Evolutionary conservation across 1,140 invertebrate genomes (phyloP), one percentile per base, ranked within the genome.

Genomic region (Zaprionus ghesquierei): DNA sequence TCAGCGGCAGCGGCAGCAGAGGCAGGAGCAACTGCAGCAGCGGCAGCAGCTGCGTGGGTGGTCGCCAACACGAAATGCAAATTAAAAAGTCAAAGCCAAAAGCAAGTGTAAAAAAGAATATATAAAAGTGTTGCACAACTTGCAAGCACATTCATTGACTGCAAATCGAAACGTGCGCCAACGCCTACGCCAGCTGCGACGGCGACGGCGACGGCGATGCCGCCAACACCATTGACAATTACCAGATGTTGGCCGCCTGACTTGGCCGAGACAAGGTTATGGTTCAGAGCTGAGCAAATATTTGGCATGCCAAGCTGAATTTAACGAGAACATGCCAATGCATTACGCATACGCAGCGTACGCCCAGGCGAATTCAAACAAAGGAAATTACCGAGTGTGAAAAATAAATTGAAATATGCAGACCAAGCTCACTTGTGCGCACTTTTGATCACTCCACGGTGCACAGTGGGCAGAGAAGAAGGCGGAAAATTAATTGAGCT

Each of bases 91-190:
- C 75, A 81, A 69, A 66, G 69, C 73, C 77, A 66, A 72, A 66
- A 54, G 18, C 68, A 60, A 73, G 59, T 66, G 64, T 63, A 81
- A 71, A 81, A 84, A 29, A 9, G 9, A 29, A 29, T 8, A 29
- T 1, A 69, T 75, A 38, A 38, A 41, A 71, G 68, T 82, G 79
- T 87, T 87, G 61, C 81, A 86, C 81, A 84, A 86, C 78, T 87
- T 79, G 87, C 82, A 75, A 81, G 78, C 77, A 50, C 81, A 81
- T 86, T 82, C 82, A 86, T 87, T 82, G 82, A 87, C 79, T 86
- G 79, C 61, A 81, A 87, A 86, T 86, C 82, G 85, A 81, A 87
- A 87, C 81, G 81, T 87, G 81, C 82, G 50, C 64, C 72, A 77
- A 76, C 68, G 53, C 25, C 27, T 23, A 23, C 60, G 44, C 15